These are phyloP conservation scores for Percopsis omiscomaycus DNA, from an alignment of 2,797 vertebrate genomes.

Conservation along the genomic window DNA sequence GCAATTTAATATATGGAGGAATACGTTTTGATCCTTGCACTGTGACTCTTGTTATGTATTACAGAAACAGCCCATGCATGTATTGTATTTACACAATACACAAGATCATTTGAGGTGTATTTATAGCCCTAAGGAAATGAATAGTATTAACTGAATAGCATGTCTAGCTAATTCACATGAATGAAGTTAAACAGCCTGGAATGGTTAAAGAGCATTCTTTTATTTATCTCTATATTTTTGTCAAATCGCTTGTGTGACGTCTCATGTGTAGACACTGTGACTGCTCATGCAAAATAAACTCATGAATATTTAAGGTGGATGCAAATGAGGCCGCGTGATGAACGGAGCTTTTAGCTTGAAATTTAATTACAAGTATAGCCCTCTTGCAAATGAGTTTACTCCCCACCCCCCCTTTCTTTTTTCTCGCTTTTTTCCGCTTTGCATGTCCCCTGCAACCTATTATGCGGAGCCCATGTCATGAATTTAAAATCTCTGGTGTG, in stretches of 20 bases:
- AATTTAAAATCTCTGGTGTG: constrained; percentile 58
- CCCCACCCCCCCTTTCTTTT: constrained; percentile 25
- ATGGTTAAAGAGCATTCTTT: constrained; percentile 30
- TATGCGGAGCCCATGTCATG: constrained; percentile 54
- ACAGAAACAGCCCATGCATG: constrained; percentile 10
- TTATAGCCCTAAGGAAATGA: constrained; percentile 20
- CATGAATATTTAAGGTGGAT: constrained; percentile 78
- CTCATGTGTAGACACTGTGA: constrained; percentile 55
- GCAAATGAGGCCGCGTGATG: constrained; percentile 74
- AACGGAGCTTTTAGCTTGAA: constrained; percentile 77
- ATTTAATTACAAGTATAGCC: constrained; percentile 74
- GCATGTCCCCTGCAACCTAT: constrained; percentile 56
- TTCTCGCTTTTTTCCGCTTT: constrained; percentile 46
- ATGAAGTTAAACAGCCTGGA: constrained; percentile 30
- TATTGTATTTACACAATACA: constrained; percentile 18
- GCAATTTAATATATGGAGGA: constrained; percentile 25
- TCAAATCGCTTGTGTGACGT: constrained; percentile 47
- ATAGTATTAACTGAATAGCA: neutral
- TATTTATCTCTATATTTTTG: constrained; percentile 16
- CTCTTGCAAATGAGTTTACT: constrained; percentile 72
- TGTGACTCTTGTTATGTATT: constrained; percentile 14
- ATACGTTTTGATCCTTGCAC: constrained; percentile 20
- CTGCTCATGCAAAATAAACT: constrained; percentile 74
- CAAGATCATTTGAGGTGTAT: constrained; percentile 5
- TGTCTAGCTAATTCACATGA: neutral